Base-by-base conservation (phyloP, 2,113 vertebrate species). In the Crotalus viridis region DNA sequence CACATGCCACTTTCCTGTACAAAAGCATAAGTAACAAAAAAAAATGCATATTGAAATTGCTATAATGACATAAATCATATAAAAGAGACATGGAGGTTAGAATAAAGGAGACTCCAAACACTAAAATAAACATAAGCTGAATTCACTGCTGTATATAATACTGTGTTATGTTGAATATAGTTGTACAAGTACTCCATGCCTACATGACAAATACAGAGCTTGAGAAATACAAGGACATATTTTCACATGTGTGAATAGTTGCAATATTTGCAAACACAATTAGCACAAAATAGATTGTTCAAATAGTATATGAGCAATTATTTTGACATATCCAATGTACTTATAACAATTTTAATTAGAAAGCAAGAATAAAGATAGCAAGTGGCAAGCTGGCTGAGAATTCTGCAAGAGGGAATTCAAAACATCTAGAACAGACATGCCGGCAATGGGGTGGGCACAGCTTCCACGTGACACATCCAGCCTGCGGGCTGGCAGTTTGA, bases 1-100 rank as follows among this genome's bases (percentile, higher is more conserved):
- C 93, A 0, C 99, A 99, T 17, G 97, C 92, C 1, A 97, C 94
- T 91, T 97, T 97, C 95, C 98, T 99, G 93, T 6, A 52, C 59
- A 94, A 96, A 59, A 89, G 92, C 7, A 26, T 59, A 5, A 52
- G 19, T 21, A 43, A 81, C 33, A n/a, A 88, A 51, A 88, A 88
- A 51, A 54, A 28, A 39, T 39, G 21, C 7, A 81, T 33, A 81
- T 39, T 39, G 15, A 74, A 39, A 39, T 6, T 81, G 15, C 17
- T 17, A 43, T 10, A 21, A 17, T 43, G 17, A 43, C 74, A 81
- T 21, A 81, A 81, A 43, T n/a, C 26, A 91, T 21, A 64, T 52
- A n/a, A 88, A 64, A 22, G 51, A 21, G 4, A 9, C 10, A 19
- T 22, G 2, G 86, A 59, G 2, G 1, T 87, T 59, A 87, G 17